phyloP scores from a whole-genome alignment of 2,113 vertebrate genomes.

The Hymenochirus boettgeri region DNA sequence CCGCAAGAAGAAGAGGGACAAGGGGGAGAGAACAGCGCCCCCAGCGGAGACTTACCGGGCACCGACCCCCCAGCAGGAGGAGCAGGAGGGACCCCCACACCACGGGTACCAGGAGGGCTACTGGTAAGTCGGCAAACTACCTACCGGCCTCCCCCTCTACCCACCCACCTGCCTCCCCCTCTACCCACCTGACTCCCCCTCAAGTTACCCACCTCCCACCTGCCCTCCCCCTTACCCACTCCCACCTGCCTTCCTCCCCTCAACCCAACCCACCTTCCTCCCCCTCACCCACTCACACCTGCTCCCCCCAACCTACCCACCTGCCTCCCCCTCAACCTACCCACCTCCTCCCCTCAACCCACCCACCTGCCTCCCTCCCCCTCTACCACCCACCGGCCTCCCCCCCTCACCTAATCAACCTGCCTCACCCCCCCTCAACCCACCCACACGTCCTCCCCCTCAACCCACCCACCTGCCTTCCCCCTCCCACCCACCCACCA shows the following conservation, averaged over 20 bases:
- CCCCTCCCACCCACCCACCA: conserved; percentile 57
- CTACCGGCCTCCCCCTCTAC: too few relatives aligned
- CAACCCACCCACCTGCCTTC: conserved; percentile 92
- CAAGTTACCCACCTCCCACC: not conserved
- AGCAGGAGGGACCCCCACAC: conserved; percentile 59
- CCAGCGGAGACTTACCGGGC: not conserved
- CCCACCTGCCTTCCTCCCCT: conserved; percentile 74
- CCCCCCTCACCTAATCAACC: not conserved
- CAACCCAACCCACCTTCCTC: conserved; percentile 86
- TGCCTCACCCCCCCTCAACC: too few relatives aligned
- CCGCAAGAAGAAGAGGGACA: conserved; percentile 90
- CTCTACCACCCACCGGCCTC: too few relatives aligned
- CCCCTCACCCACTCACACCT: conserved; percentile 91
- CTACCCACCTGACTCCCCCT: not conserved
- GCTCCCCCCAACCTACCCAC: conserved; percentile 62
- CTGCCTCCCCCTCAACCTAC: too few relatives aligned
- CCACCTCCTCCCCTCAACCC: not conserved
- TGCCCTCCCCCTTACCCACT: too few relatives aligned
- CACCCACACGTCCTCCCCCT: conserved; percentile 89
- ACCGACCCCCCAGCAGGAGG: not conserved
- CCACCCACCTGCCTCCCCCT: not conserved
- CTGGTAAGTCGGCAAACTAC: not conserved
- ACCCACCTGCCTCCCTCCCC: not conserved
- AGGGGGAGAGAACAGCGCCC: conserved; percentile 85
- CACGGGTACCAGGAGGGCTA: conserved; percentile 56